These are phyloP conservation scores for Camelus dromedarius DNA, from an alignment of 2,113 vertebrate species.

Conservation along the genomic window DNA sequence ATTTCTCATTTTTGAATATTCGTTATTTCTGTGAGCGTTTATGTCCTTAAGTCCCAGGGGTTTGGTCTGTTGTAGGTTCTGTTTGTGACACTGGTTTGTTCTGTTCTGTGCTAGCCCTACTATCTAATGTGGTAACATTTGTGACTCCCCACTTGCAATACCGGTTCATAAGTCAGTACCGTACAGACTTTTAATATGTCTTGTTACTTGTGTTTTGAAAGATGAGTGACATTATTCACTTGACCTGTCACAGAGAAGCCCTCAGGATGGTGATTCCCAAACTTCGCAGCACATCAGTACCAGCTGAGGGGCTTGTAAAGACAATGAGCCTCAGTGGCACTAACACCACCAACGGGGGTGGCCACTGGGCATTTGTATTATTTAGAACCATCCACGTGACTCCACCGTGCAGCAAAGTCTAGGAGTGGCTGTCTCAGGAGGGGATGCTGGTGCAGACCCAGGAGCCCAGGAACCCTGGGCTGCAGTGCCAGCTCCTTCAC, in stretches of 20 bases:
- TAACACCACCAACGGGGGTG: background rate
- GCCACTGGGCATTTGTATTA: background rate
- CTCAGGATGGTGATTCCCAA: background rate
- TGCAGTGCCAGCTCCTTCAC: background rate
- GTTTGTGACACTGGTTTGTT: background rate
- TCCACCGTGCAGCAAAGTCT: background rate
- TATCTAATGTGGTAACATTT: background rate
- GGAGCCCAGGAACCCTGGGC: background rate
- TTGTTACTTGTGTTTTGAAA: constrained; percentile 28
- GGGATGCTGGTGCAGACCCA: background rate
- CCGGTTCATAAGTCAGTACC: background rate
- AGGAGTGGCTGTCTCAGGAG: background rate
- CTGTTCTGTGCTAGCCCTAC: background rate
- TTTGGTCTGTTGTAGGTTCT: background rate
- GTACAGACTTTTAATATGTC: background rate
- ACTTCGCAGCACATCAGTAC: background rate
- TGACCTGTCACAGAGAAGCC: background rate
- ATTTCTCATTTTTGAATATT: background rate
- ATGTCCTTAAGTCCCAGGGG: background rate
- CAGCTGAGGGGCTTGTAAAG: background rate
- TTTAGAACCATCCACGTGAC: background rate
- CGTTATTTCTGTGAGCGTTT: constrained; percentile 6
- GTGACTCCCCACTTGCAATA: background rate
- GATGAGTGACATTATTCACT: background rate
- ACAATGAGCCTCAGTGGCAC: background rate